Conservation (phyloP, 2,888 invertebrate species). For the Hirtodrosophila confusa region DNA sequence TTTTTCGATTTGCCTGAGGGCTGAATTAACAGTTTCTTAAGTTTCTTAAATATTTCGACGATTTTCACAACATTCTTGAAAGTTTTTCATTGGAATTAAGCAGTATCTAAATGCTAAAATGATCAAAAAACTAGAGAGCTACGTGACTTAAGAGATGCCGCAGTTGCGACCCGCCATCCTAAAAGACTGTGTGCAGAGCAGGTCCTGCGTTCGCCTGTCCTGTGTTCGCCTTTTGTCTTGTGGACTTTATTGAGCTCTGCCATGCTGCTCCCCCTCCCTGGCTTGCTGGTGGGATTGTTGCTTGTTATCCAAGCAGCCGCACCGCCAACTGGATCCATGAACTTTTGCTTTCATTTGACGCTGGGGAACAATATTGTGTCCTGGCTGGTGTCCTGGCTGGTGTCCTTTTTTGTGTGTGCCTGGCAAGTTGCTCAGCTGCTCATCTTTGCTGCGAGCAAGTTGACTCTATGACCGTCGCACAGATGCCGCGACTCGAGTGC, state of each 20-base stretch:
- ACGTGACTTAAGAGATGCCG: constrained; percentile 19
- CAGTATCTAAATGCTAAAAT: constrained; percentile 17
- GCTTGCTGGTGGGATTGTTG: neutral
- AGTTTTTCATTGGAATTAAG: neutral
- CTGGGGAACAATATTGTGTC: constrained; percentile 67
- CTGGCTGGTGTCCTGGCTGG: constrained; percentile 37
- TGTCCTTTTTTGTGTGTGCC: constrained; percentile 22
- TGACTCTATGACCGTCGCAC: constrained; percentile 41
- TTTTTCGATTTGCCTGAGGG: no score
- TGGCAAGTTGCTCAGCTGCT: constrained; percentile 16
- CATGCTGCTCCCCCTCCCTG: neutral
- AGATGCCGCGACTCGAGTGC: constrained; percentile 65
- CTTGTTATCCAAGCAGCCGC: constrained; percentile 18
- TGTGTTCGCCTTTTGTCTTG: constrained; percentile 11
- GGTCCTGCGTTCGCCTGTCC: neutral
- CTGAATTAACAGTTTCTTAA: no score
- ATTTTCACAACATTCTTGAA: constrained; percentile 1
- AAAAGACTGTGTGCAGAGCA: neutral
- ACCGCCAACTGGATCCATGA: constrained; percentile 35
- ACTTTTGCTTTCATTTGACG: constrained; percentile 82
- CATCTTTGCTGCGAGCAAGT: constrained; percentile 36
- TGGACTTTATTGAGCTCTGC: constrained; percentile 54
- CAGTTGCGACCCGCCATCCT: neutral
- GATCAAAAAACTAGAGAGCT: constrained; percentile 15
- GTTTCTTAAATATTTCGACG: neutral